Evolutionary conservation across 2,113 vertebrate genomes (phyloP).

Genomic region (Sphaerodactylus townsendi): DNA sequence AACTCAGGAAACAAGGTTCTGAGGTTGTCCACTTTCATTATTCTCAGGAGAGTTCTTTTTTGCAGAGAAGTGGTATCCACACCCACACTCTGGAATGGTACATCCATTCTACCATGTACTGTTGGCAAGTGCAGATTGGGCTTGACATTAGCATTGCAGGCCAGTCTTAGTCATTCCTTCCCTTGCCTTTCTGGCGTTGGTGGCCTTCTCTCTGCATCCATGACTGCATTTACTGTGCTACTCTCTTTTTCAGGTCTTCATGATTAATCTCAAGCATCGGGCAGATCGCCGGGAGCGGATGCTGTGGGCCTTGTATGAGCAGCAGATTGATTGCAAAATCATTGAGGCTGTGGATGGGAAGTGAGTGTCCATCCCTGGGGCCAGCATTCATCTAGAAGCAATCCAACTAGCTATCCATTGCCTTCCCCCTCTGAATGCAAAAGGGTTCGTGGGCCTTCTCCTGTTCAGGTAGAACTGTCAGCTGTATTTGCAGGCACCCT

Average conservation of each 20-base stretch:
- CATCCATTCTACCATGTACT: not conserved
- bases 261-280: conserved; percentile 87
- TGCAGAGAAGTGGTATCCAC: not conserved
- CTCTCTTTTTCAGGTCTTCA: conserved; percentile 79
- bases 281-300: conserved; percentile 83
- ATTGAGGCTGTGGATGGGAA: conserved; percentile 87
- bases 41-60: not conserved
- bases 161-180: not conserved
- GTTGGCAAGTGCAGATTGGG: not conserved
- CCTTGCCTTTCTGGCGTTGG: not conserved
- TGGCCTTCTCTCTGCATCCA: too few relatives aligned
- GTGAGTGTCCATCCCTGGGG: conserved; percentile 69
- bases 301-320: conserved; percentile 77
- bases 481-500: too few relatives aligned
- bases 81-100: not conserved
- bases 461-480: not conserved
- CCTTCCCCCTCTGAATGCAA: not conserved
- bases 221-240: too few relatives aligned
- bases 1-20: too few relatives aligned
- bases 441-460: not conserved
- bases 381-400: not conserved
- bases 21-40: not conserved
- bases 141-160: not conserved
- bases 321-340: conserved; percentile 82
- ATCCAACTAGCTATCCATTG: too few relatives aligned